Evolutionary conservation across 2,797 vertebrate species (phyloP).

Genomic region (Arremon brunneinucha): DNA sequence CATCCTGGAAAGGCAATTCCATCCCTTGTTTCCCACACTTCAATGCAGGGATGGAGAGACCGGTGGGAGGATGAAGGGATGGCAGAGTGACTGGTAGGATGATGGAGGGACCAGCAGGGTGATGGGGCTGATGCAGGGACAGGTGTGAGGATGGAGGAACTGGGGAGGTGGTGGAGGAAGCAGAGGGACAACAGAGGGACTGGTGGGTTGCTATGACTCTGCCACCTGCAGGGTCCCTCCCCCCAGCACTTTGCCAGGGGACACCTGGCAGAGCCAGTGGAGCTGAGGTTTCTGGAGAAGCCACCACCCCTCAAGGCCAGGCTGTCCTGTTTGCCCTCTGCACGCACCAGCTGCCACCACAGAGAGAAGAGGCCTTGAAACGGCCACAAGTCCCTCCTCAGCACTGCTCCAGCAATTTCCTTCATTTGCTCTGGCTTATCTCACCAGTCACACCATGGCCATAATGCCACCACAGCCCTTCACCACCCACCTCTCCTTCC

Average conservation of each 20-base stretch:
- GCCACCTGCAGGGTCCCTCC: not conserved
- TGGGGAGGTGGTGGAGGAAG: accelerated
- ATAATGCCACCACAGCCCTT: not conserved
- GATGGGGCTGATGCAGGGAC: not conserved
- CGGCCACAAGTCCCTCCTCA: not conserved
- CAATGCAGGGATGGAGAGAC: not conserved
- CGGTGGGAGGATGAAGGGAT: not conserved
- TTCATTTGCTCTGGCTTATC: not conserved
- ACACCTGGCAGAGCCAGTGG: not conserved
- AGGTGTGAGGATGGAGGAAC: not conserved
- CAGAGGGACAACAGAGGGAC: not conserved
- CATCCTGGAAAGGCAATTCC: not conserved
- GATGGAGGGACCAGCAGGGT: not conserved
- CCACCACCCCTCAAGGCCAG: not conserved
- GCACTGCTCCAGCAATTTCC: not conserved
- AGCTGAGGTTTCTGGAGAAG: not conserved
- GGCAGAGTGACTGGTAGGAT: not conserved
- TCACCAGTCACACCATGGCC: accelerated
- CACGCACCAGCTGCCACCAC: not conserved
- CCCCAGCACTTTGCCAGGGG: not conserved
- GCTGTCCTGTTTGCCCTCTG: not conserved
- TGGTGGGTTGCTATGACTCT: not conserved
- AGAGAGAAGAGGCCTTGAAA: not conserved
- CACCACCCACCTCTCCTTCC: not conserved
- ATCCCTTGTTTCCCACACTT: not conserved